Evolutionary conservation across 1,140 invertebrate species (phyloP), one percentile per base, ranked within the genome.

Genomic region (Melanaphis sacchari): DNA sequence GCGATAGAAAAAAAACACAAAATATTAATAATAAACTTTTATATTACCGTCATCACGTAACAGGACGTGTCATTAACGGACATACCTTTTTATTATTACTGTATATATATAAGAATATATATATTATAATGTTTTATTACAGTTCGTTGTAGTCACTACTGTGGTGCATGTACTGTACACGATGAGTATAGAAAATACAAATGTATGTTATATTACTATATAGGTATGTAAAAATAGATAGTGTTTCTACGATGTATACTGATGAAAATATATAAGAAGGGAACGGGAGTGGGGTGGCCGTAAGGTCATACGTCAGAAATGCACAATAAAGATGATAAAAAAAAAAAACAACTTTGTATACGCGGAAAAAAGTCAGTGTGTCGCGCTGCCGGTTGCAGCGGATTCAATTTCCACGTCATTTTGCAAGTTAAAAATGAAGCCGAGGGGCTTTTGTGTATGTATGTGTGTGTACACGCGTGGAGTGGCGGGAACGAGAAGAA

Each of bases 351-450:
- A 84, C 52, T 89, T 89, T 52, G 87, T 89, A 52, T 52, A 38
- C 38, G 9, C 46, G 26, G 41, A 90, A 59, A 91, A 91, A 91
- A 91, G 90, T 91, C 90, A 91, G 43, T 46, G 41, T 87, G 46
- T n/a, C 87, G 15, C 87, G 87, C 43, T 40, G 22, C 76, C 22
- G 38, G 85, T 88, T 43, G n/a, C 21, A 15, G 91, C 76, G 41
- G n/a, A 85, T 93, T 93, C 91, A 85, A 93, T 93, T 93, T 93
- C 81, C 91, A 93, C 91, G 91, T 93, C 91, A 84, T 93, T 85
- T 93, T 84, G 91, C 76, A 52, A 93, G 91, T 93, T 84, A 85
- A 93, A 93, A 93, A 93, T 85, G 81, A 92, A 84, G 81, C 81
- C 81, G 21, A 92, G 38, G 52, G 76, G 81, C 5, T 52, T 84